These are phyloP conservation scores for Parus major DNA, from an alignment of 2,113 vertebrate species.

Conservation along the genomic window DNA sequence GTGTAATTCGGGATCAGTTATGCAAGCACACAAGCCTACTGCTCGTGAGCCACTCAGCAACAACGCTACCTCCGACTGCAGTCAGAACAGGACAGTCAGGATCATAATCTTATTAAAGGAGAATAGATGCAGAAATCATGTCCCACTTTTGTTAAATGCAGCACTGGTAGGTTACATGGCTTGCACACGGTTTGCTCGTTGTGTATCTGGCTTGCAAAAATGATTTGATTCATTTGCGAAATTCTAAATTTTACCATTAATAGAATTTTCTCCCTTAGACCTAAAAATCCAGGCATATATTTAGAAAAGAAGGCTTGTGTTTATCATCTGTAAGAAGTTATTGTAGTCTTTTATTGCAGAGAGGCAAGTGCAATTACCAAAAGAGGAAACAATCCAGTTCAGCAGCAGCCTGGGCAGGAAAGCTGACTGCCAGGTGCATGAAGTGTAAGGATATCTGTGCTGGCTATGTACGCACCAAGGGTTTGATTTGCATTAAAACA, in stretches of 20 bases:
- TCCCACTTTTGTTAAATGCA: neutral
- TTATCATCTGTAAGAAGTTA: neutral
- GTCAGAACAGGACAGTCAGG: neutral
- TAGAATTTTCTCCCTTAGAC: neutral
- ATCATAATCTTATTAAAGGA: slow-evolving; percentile 49
- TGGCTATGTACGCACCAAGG: neutral
- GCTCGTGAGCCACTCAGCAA: neutral
- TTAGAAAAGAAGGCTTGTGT: neutral
- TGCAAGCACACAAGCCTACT: slow-evolving; percentile 1
- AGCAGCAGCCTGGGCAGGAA: neutral
- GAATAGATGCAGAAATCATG: slow-evolving; percentile 28
- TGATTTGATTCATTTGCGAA: neutral
- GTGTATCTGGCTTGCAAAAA: neutral
- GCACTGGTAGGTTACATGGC: neutral
- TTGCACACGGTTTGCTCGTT: neutral
- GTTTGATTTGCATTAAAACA: slow-evolving; percentile 32
- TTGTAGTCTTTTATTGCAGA: neutral
- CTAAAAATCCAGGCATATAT: neutral
- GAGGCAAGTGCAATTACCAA: neutral
- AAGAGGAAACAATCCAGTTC: neutral
- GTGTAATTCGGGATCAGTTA: neutral
- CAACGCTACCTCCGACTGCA: neutral
- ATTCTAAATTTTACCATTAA: neutral
- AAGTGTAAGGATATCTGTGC: slow-evolving; percentile 24
- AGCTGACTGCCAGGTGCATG: neutral